phyloP scores from a whole-genome alignment of 1,140 invertebrate genomes.

The Neodiprion lecontei region DNA sequence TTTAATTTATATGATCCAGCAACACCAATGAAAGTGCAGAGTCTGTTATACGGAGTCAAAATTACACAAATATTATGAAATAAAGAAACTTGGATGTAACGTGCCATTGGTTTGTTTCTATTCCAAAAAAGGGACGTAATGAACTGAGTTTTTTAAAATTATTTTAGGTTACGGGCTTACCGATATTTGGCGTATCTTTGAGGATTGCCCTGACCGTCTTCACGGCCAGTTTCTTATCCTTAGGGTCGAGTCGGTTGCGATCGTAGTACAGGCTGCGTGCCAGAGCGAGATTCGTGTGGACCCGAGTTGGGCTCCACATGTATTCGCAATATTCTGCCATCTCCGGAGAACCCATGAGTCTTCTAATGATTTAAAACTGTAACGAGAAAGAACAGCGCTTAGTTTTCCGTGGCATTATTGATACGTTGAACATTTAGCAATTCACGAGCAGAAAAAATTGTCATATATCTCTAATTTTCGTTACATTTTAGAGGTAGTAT shows the following conservation, averaged over 20 bases:
- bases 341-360: not conserved
- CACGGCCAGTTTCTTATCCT: constrained; percentile 59
- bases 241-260: constrained; percentile 44
- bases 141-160: constrained; percentile 9
- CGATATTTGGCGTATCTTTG: constrained; percentile 62
- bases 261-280: constrained; percentile 49
- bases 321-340: constrained; percentile 62
- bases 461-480: no score
- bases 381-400: not conserved
- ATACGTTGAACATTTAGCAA: no score
- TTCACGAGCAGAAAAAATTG: no score
- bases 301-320: constrained; percentile 52
- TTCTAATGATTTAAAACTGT: not conserved
- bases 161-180: constrained; percentile 45
- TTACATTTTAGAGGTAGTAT: no score
- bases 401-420: no score
- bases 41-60: no score
- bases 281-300: constrained; percentile 39
- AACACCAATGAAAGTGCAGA: no score
- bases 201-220: constrained; percentile 63
- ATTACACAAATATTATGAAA: no score
- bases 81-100: no score
- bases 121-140: not conserved
- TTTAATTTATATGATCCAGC: no score
- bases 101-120: no score